phyloP scores from a whole-genome alignment of 2,797 vertebrate genomes.

The Centroberyx gerrardi region DNA sequence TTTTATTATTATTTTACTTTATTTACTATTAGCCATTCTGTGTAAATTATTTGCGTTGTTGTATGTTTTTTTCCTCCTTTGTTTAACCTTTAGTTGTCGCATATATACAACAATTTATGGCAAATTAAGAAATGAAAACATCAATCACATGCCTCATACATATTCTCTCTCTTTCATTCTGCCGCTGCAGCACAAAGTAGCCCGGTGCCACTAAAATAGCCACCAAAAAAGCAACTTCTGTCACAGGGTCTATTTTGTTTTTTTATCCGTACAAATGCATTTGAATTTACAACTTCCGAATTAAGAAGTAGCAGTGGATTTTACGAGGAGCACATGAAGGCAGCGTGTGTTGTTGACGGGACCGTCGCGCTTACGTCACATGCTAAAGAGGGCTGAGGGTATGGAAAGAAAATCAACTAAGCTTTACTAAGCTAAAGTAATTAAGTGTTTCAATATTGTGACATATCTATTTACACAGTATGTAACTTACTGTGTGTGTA shows the following conservation, averaged over 20 bases:
- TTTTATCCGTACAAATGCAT: too few relatives aligned
- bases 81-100: neutral
- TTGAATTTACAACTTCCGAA: neutral
- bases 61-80: neutral
- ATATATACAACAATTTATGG: neutral
- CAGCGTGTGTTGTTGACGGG: constrained; percentile 66
- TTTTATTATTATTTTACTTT: too few relatives aligned
- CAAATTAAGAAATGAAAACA: neutral
- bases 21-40: too few relatives aligned
- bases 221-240: too few relatives aligned
- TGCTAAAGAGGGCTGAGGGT: constrained; percentile 43
- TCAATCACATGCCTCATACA: neutral
- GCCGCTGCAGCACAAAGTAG: neutral
- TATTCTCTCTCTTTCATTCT: neutral
- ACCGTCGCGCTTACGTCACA: constrained; percentile 77
- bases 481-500: too few relatives aligned
- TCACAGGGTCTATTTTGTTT: too few relatives aligned
- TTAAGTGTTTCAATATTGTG: too few relatives aligned
- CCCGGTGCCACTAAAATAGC: neutral
- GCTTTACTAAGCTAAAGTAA: too few relatives aligned
- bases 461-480: too few relatives aligned
- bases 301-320: neutral
- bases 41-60: neutral
- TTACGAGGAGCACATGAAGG: constrained; percentile 55
- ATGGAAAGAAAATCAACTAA: too few relatives aligned